Base-by-base conservation (phyloP, 2,797 vertebrate genomes). In the Amphiprion clarkii region DNA sequence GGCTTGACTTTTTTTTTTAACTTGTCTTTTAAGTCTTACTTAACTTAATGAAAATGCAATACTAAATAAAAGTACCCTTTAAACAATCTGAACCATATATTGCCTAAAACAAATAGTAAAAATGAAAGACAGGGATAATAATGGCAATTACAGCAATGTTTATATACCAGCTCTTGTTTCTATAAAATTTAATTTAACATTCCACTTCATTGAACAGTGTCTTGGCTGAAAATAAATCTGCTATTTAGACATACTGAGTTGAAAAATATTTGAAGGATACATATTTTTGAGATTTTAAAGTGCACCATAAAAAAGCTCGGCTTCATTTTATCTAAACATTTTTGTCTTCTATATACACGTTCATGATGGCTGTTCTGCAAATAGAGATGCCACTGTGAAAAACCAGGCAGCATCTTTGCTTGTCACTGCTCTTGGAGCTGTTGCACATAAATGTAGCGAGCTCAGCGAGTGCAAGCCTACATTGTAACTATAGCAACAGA, bases 401-500 rank as follows among this genome's bases (percentile, higher is more conserved):
- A 64, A 67, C 55, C 67, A 65, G 80, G 77, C 71, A 67, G 73
- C 68, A 70, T 51, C 16, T n/a, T 65, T 3, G 48, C 53, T 48
- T 51, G 49, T 77, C 63, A 23, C 44, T 27, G 60, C 68, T 71
- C 56, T 42, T 31, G 36, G 52, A 72, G 70, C 57, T 51, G 74
- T 19, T 40, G 31, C 54, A 71, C 8, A 59, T 48, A 73, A 60
- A 73, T 16, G 9, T 14, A 46, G 55, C 19, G 1, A 64, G 46
- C 57, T 59, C 67, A 39, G 49, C 9, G 58, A 60, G 33, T 69
- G 58, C 79, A 31, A 70, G 64, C 44, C 67, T 17, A 16, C 27
- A 29, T 19, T 23, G 78, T 84, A 83, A 53, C 87, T 53, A 70
- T 69, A 72, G 82, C 36, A 64, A 82, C 79, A 6, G 36, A 67